phyloP scores from a whole-genome alignment of 1,140 invertebrate species.

The Drosophila varians region DNA sequence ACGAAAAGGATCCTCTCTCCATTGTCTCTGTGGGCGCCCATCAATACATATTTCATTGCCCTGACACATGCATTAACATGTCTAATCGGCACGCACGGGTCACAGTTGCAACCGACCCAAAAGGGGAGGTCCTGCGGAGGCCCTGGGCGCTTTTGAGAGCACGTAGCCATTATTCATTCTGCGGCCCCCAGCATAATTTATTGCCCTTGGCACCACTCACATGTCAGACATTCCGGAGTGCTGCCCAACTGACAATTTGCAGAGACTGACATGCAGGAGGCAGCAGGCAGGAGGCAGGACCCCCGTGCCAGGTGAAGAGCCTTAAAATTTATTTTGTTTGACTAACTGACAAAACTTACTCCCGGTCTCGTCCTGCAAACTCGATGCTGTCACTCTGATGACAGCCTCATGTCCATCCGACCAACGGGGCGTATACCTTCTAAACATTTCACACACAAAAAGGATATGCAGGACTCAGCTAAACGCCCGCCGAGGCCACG shows the following conservation, averaged over 20 bases:
- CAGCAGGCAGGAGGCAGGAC: too few relatives aligned
- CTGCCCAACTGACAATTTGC: conserved; percentile 66
- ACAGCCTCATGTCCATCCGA: conserved; percentile 30
- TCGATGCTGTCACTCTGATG: conserved; percentile 56
- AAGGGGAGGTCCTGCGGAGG: neutral
- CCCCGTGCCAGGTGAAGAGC: conserved; percentile 12
- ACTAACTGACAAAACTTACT: conserved; percentile 57
- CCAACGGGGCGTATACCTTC: conserved; percentile 55
- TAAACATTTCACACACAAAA: conserved; percentile 26
- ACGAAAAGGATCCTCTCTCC: conserved; percentile 1
- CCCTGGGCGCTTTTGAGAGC: conserved; percentile 7
- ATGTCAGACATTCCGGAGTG: conserved; percentile 49
- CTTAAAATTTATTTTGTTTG: conserved; percentile 62
- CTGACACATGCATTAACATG: conserved; percentile 79
- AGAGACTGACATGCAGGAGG: conserved; percentile 55
- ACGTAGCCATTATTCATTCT: conserved; percentile 66
- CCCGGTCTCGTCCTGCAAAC: conserved; percentile 19
- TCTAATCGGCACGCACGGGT: conserved; percentile 66
- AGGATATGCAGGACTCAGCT: neutral
- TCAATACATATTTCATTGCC: conserved; percentile 77
- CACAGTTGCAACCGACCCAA: conserved; percentile 41
- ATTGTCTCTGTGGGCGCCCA: conserved; percentile 23
- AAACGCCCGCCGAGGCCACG: conserved; percentile 82
- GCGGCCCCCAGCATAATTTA: conserved; percentile 68
- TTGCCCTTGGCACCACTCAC: conserved; percentile 64